Conservation (phyloP, 1,140 invertebrate genomes). For the Myzus persicae region DNA sequence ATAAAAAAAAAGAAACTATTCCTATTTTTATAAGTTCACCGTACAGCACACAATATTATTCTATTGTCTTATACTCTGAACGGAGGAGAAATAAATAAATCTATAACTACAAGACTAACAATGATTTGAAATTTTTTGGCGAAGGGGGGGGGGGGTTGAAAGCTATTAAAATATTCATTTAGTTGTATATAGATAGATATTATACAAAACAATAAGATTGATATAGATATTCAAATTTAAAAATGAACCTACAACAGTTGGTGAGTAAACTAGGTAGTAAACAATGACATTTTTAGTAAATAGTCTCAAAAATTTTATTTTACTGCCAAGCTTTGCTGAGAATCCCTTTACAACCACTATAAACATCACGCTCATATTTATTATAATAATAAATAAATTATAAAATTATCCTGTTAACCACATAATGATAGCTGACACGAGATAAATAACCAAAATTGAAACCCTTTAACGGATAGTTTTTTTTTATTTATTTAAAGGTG, state of each 20-base stretch:
- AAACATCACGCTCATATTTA: neutral
- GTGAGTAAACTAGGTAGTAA: no score
- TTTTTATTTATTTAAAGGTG: neutral
- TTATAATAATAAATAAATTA: neutral
- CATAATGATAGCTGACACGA: neutral
- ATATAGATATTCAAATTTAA: neutral
- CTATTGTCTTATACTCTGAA: neutral
- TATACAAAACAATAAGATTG: neutral
- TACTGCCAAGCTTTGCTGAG: neutral
- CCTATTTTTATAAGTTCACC: neutral
- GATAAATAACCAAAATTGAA: neutral
- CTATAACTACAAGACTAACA: neutral
- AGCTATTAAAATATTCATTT: neutral
- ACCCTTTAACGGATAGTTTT: neutral
- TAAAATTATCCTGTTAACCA: neutral
- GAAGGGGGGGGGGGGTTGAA: no score
- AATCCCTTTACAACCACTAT: neutral
- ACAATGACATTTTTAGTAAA: neutral
- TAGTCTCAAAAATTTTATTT: neutral
- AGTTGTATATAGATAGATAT: neutral
- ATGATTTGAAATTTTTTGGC: neutral
- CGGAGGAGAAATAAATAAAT: neutral
- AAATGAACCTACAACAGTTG: neutral
- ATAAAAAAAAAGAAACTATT: neutral
- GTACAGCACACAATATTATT: neutral